Evolutionary conservation across 2,113 vertebrate genomes (phyloP), one percentile per base, ranked within the genome.

Genomic region (Phrynosoma blainvillii): DNA sequence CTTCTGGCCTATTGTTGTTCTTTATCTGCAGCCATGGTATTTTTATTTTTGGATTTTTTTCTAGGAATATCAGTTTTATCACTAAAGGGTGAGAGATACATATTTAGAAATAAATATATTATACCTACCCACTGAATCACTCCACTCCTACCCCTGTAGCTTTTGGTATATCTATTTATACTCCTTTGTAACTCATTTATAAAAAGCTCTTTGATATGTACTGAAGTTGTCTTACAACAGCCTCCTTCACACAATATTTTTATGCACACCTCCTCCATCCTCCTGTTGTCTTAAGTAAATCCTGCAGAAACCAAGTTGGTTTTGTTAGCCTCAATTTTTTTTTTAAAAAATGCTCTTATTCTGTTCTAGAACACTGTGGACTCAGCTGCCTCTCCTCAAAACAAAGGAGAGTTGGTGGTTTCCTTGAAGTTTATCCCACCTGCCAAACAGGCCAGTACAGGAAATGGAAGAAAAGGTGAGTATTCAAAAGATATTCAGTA

Each of bases 371-470:
- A 62, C 1, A 93, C 89, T 70, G 74, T 42, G 0, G 96, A 97
- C 89, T 84, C 70, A 21, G 87, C 91, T 88, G 89, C 87, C 90
- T 94, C 95, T 84, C 88, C 79, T 81, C 89, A 94, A 90, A 97
- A 98, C 95, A 99, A 97, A 96, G 98, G 99, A 59, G 98, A 99
- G 91, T 89, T 99, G 96, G 96, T 98, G 3, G 97, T 99, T 91
- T 99, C 98, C 81, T 93, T 99, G 94, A 99, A 99, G 93, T 99
- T 98, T 62, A 95, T 99, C 90, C 95, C 97, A 3, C 94, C 97
- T 94, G 96, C 96, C 94, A 97, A 92, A 88, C 92, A 87, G 79
- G 93, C 79, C 0, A 86, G 59, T 84, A 90, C 95, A 66, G 91
- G 96, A 27, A 95, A 92, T 7, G 66, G 92, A 91, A 96, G 95